These are phyloP conservation scores for Tipula confusa DNA, from an alignment of 2,888 invertebrate species.

Conservation along the genomic window DNA sequence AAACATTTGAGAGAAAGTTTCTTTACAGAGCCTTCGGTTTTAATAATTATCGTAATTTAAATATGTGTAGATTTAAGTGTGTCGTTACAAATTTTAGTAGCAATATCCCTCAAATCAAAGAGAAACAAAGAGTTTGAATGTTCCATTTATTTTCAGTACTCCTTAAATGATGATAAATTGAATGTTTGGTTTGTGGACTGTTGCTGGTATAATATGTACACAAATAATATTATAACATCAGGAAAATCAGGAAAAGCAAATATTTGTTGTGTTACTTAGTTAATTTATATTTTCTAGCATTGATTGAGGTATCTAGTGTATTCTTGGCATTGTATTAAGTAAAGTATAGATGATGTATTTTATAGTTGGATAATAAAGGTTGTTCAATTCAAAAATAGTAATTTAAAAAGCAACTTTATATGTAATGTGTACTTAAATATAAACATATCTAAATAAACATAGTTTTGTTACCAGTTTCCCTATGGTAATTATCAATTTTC, in stretches of 20 bases:
- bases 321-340: neutral
- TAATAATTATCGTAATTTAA: too few species aligned
- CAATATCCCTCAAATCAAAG: too few species aligned
- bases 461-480: neutral
- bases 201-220: neutral
- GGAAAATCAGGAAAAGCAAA: neutral
- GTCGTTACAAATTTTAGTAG: too few species aligned
- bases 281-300: too few species aligned
- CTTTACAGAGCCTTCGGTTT: too few species aligned
- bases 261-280: neutral
- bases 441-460: neutral
- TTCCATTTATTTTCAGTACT: too few species aligned
- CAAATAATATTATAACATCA: neutral
- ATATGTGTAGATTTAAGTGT: too few species aligned
- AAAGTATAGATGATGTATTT: neutral
- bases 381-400: neutral
- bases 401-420: neutral
- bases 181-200: neutral
- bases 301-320: neutral
- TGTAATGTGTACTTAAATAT: too few species aligned
- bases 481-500: slow-evolving; percentile 12
- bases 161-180: too few species aligned
- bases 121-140: too few species aligned
- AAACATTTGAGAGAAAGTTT: too few species aligned
- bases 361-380: neutral